Conservation (phyloP, 2,888 invertebrate genomes). For the Oxycera nigricornis region DNA sequence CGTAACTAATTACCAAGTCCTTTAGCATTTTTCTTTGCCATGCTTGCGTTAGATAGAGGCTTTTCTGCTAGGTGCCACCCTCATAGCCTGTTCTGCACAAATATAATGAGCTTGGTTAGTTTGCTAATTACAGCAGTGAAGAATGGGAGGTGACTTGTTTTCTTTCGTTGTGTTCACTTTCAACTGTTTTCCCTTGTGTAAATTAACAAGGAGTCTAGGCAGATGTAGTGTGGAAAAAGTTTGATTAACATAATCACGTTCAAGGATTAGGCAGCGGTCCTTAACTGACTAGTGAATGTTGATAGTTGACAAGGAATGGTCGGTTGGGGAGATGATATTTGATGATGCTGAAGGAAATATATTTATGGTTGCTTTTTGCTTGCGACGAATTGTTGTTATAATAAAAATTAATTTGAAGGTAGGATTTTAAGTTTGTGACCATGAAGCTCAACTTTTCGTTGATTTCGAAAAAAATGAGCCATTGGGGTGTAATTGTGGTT, state of each 20-base stretch:
- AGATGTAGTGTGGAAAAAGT: slow-evolving; percentile 29
- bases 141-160: slow-evolving; percentile 5
- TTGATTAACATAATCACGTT: slow-evolving; percentile 38
- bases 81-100: not conserved
- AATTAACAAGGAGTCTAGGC: slow-evolving; percentile 15
- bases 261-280: slow-evolving; percentile 13
- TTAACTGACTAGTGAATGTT: too few relatives aligned
- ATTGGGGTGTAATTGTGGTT: too few relatives aligned
- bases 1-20: slow-evolving; percentile 39
- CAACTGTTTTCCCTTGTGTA: slow-evolving; percentile 16
- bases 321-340: too few relatives aligned
- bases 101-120: slow-evolving; percentile 12
- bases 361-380: too few relatives aligned
- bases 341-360: too few relatives aligned
- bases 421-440: too few relatives aligned
- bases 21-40: slow-evolving; percentile 18
- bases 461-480: too few relatives aligned
- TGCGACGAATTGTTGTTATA: too few relatives aligned
- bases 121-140: slow-evolving; percentile 15
- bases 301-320: too few relatives aligned
- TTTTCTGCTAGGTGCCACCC: not conserved
- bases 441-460: too few relatives aligned
- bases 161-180: slow-evolving; percentile 1
- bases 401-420: too few relatives aligned
- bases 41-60: not conserved